A percentile compares a stretch with the other conserved stretches of the same genome.
Conservation (phyloP, 1,140 invertebrate genomes). For the Ceratina calcarata region DNA sequence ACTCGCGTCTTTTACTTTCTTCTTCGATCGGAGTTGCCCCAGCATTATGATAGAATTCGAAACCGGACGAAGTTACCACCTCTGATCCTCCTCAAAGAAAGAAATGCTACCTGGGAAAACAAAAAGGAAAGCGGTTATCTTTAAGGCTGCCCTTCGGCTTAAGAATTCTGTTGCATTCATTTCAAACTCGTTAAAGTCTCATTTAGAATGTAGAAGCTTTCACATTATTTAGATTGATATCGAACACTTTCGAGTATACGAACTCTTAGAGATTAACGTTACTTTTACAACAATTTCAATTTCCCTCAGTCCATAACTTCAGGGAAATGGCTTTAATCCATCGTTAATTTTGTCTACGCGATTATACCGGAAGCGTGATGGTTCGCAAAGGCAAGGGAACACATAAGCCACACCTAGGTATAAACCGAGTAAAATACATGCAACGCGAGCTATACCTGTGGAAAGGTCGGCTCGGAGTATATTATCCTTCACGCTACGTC, state of each 20-base stretch:
- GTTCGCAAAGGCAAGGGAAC: constrained; percentile 32
- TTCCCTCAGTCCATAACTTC: neutral
- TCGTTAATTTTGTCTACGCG: neutral
- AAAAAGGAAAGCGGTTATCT: too few species aligned
- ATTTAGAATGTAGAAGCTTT: constrained; percentile 5
- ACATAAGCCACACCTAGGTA: constrained; percentile 47
- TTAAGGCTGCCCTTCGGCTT: neutral
- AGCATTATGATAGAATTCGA: too few species aligned
- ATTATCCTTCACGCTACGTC: constrained; percentile 11
- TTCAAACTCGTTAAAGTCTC: neutral
- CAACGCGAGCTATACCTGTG: constrained; percentile 10
- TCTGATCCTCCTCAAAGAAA: too few species aligned
- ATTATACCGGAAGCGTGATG: constrained; percentile 41
- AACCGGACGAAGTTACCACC: too few species aligned
- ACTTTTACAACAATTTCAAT: neutral
- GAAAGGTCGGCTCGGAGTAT: constrained; percentile 45
- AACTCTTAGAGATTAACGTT: neutral
- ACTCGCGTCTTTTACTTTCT: too few species aligned
- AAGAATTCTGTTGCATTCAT: neutral
- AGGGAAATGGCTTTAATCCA: neutral
- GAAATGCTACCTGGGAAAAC: too few species aligned
- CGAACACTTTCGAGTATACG: neutral
- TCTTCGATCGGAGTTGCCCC: too few species aligned
- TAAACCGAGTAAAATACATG: constrained; percentile 40
- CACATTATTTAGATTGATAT: too few species aligned